These are phyloP conservation scores for Dromococcyx pavoninus DNA, from an alignment of 2,797 vertebrate species.

Conservation along the genomic window DNA sequence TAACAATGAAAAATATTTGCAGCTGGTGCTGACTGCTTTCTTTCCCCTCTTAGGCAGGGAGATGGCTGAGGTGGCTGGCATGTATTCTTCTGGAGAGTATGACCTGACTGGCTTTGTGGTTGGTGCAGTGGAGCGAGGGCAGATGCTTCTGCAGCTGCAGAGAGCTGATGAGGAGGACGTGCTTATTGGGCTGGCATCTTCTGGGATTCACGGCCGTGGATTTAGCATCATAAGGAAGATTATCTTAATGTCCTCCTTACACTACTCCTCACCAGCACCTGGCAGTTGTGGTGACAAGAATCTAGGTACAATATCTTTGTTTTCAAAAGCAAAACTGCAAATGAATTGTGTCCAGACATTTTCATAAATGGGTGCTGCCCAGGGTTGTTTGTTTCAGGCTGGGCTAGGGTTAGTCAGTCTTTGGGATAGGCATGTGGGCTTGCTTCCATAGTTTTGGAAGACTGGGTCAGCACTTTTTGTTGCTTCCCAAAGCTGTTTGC, in stretches of 20 bases:
- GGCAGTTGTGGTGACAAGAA: conserved; percentile 74
- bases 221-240: conserved; percentile 83
- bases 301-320: conserved; percentile 73
- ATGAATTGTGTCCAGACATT: background rate
- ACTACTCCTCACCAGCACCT: conserved; percentile 77
- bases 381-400: no score
- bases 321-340: background rate
- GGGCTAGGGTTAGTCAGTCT: background rate
- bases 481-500: background rate
- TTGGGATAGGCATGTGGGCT: background rate
- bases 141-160: conserved; percentile 73
- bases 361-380: background rate
- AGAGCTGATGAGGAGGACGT: conserved; percentile 80
- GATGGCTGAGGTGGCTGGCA: conserved; percentile 77
- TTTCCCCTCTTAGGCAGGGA: conserved; percentile 76
- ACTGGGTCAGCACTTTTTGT: background rate
- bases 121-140: conserved; percentile 81
- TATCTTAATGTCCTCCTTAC: conserved; percentile 74
- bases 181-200: conserved; percentile 84
- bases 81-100: conserved; percentile 75
- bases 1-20: background rate
- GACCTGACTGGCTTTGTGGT: conserved; percentile 88
- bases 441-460: background rate
- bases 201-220: conserved; percentile 81
- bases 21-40: background rate